Base-by-base conservation (phyloP, 2,888 invertebrate species). In the Aradus depressus region DNA sequence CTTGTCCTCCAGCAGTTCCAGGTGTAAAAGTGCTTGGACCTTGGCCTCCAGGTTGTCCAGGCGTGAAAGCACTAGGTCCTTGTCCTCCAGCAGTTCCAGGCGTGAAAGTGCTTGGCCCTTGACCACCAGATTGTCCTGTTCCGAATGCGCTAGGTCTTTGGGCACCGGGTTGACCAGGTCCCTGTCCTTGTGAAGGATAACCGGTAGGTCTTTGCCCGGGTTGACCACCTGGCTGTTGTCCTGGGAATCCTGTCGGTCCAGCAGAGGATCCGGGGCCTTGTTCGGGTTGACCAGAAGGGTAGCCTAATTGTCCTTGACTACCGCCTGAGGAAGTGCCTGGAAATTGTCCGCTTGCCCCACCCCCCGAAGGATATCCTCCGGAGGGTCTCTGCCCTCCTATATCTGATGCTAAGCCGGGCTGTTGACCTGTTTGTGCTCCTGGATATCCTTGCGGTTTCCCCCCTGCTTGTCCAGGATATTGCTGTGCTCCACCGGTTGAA, bases 281-380 rank as follows among this genome's bases (percentile, higher is more conserved):
- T 6, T 39, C 41, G 21, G 43, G 19, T 32, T 28, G 52, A 14
- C 16, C 31, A 39, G 61, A 61, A 28, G 67, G 62, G 38, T 53
- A 61, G 16, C 59, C 54, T 3, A 63, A 64, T 21, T 66, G 55
- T 22, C 58, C 60, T 52, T 58, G 56, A 10, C 60, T 57, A n/a
- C 62, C 61, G 28, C 14, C 3, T n/a, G 63, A 59, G 6, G 63
- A 62, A 5, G 55, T 42, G 41, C 31, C 51, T 38, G 63, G 62
- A 10, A 68, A 66, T 42, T 66, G 66, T 5, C 64, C 62, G 16
- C 66, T 60, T 18, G 65, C 61, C 45, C 56, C 50, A 44, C 53
- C 22, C 1, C 55, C 52, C 25, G 59, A 51, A 4, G 62, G 62
- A 37, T 60, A 54, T 38, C 62, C 60, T 42, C 44, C 22, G 55